Conservation (phyloP, 2,888 invertebrate species). For the Apotomis betuletana region DNA sequence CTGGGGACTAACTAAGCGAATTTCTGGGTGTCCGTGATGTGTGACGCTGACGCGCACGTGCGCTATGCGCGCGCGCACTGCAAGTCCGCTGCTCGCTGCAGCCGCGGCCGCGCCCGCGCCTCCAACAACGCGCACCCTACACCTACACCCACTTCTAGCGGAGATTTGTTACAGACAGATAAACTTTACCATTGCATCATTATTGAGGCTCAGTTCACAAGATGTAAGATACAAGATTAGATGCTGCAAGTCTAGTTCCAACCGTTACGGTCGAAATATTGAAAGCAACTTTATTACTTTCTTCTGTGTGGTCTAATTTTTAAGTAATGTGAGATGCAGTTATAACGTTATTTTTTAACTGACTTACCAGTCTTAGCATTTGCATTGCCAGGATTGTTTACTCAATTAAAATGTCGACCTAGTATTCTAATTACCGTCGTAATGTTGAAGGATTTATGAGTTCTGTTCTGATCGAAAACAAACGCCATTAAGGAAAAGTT, state of each 20-base stretch:
- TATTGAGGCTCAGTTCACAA: conserved; percentile 47
- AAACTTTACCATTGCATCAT: conserved; percentile 55
- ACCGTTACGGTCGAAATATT: conserved; percentile 2
- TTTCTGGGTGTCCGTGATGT: conserved; percentile 75
- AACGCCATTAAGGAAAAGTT: background rate
- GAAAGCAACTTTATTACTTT: background rate
- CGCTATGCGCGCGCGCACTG: conserved; percentile 69
- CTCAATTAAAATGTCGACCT: conserved; percentile 2
- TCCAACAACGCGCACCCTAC: conserved; percentile 30
- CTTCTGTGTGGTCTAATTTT: conserved; percentile 5
- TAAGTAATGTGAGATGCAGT: conserved; percentile 22
- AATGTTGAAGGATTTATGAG: background rate
- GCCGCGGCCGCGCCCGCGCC: conserved; percentile 34
- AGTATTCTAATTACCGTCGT: conserved; percentile 9
- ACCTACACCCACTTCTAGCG: conserved; percentile 37
- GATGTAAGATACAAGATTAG: conserved; percentile 8
- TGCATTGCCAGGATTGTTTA: conserved; percentile 1
- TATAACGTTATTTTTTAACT: conserved; percentile 27
- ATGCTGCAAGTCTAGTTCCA: background rate
- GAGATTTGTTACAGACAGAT: conserved; percentile 55
- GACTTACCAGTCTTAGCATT: conserved; percentile 16
- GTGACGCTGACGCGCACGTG: conserved; percentile 76
- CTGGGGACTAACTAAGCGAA: conserved; percentile 76
- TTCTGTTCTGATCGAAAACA: background rate
- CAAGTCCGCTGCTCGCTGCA: conserved; percentile 49